Percentiles rank a stretch among this genome's conserved stretches.
These are phyloP conservation scores for Calypte anna DNA, from an alignment of 2,113 vertebrate genomes.

Conservation along the genomic window DNA sequence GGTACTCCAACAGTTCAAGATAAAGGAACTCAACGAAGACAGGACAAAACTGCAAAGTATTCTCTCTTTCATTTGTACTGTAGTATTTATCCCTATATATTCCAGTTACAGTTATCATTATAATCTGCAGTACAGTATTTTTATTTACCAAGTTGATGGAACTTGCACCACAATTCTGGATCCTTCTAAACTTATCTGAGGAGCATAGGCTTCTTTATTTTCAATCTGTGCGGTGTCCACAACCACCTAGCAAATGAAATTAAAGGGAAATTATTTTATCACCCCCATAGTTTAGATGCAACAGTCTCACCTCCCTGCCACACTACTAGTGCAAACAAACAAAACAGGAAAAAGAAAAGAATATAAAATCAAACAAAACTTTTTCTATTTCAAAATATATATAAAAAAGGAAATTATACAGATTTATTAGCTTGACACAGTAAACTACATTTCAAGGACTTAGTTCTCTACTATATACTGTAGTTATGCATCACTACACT, in stretches of 20 bases:
- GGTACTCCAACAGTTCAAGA: background rate
- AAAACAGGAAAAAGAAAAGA: too few relatives aligned
- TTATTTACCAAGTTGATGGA: conserved; percentile 93
- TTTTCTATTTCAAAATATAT: background rate
- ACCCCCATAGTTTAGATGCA: background rate
- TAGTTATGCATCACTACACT: background rate
- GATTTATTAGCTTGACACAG: background rate
- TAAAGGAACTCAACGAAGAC: background rate
- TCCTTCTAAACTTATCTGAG: conserved; percentile 96
- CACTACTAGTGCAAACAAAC: background rate
- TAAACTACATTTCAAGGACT: background rate
- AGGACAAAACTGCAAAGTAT: accelerated
- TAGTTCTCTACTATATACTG: background rate
- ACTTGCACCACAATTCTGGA: conserved; percentile 95
- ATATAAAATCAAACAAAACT: too few relatives aligned
- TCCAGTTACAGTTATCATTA: background rate
- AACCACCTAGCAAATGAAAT: conserved; percentile 85
- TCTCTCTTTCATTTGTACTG: background rate
- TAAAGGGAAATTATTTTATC: background rate
- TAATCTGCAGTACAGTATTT: background rate
- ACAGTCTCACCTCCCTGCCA: background rate
- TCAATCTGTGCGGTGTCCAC: conserved; percentile 98
- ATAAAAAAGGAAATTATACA: background rate
- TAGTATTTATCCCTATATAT: background rate
- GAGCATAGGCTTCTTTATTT: conserved; percentile 97